These are phyloP conservation scores for Drosophila anceps DNA, from an alignment of 2,888 invertebrate species.

Conservation along the genomic window DNA sequence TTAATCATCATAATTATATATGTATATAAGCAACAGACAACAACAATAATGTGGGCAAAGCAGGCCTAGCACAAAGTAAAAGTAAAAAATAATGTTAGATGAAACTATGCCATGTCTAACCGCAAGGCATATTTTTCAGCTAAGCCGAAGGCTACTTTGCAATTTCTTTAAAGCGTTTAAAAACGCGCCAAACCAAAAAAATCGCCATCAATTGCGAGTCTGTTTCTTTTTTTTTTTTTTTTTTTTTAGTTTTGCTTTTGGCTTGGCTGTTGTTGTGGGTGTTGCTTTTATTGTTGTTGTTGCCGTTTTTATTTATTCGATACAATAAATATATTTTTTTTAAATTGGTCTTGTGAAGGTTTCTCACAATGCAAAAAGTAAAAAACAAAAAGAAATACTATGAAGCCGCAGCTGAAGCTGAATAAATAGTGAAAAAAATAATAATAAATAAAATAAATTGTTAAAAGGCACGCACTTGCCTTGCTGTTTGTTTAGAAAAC, in stretches of 20 bases:
- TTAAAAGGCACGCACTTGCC: constrained; percentile 60
- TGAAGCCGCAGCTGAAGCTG: constrained; percentile 57
- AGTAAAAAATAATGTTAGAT: constrained; percentile 29
- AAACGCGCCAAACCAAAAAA: constrained; percentile 37
- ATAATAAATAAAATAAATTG: constrained; percentile 53
- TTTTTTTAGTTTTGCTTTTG: background rate
- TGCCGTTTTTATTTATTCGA: background rate
- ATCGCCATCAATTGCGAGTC: constrained; percentile 34
- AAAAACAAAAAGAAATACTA: constrained; percentile 34
- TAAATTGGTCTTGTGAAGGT: constrained; percentile 57
- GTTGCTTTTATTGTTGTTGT: constrained; percentile 42
- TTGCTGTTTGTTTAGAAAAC: constrained; percentile 62
- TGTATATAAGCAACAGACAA: constrained; percentile 5
- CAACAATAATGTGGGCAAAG: constrained; percentile 8
- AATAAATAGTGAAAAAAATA: constrained; percentile 53
- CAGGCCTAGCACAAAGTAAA: constrained; percentile 57
- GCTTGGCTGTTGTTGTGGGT: constrained; percentile 58
- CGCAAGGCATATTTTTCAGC: constrained; percentile 58
- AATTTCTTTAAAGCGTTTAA: constrained; percentile 55
- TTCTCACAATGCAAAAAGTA: constrained; percentile 42
- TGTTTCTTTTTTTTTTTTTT: constrained; percentile 10
- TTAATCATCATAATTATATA: constrained; percentile 61
- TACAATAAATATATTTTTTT: constrained; percentile 12
- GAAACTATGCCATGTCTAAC: constrained; percentile 67
- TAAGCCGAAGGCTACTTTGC: constrained; percentile 58